A percentile compares a stretch with the other conserved stretches of the same genome.
phyloP scores from a whole-genome alignment of 2,888 invertebrate genomes.

The Cheilosia variabilis region DNA sequence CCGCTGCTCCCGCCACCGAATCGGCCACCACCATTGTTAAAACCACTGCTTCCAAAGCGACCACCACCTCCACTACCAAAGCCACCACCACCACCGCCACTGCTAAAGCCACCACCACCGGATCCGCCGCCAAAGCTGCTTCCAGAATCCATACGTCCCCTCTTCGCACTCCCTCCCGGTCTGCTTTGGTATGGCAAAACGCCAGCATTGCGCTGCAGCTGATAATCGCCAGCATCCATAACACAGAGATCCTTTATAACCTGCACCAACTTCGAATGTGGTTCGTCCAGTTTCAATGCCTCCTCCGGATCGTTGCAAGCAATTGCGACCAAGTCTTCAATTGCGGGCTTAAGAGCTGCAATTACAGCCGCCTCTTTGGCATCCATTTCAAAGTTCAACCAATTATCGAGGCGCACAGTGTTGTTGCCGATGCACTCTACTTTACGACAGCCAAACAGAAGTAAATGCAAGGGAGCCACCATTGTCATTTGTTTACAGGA shows the following conservation, averaged over 20 bases:
- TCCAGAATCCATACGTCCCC: conserved; percentile 76
- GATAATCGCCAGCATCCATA: conserved; percentile 90
- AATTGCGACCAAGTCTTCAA: conserved; percentile 93
- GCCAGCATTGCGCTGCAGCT: conserved; percentile 86
- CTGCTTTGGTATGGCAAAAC: conserved; percentile 80
- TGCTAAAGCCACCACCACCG: conserved; percentile 50
- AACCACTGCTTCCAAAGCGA: conserved; percentile 39
- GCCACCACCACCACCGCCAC: conserved; percentile 76
- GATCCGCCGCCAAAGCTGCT: conserved; percentile 73
- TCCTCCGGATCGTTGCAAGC: conserved; percentile 92
- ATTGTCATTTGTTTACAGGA: conserved; percentile 98
- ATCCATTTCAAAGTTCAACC: conserved; percentile 96
- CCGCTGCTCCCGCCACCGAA: conserved; percentile 23
- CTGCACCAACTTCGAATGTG: conserved; percentile 85
- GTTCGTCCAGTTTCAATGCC: conserved; percentile 85
- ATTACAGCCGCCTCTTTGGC: conserved; percentile 91
- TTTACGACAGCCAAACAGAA: conserved; percentile 96
- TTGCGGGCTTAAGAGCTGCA: conserved; percentile 93
- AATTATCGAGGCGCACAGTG: conserved; percentile 94
- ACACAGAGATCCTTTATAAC: conserved; percentile 90
- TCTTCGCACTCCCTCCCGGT: conserved; percentile 77
- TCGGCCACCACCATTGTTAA: conserved; percentile 67
- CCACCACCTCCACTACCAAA: conserved; percentile 60
- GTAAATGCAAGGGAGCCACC: conserved; percentile 96
- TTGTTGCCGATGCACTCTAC: conserved; percentile 85